Evolutionary conservation across 92 coral and sea anemone genomes (phyloP), one percentile per base, ranked within the genome.

Genomic region (Heteractis magnifica): DNA sequence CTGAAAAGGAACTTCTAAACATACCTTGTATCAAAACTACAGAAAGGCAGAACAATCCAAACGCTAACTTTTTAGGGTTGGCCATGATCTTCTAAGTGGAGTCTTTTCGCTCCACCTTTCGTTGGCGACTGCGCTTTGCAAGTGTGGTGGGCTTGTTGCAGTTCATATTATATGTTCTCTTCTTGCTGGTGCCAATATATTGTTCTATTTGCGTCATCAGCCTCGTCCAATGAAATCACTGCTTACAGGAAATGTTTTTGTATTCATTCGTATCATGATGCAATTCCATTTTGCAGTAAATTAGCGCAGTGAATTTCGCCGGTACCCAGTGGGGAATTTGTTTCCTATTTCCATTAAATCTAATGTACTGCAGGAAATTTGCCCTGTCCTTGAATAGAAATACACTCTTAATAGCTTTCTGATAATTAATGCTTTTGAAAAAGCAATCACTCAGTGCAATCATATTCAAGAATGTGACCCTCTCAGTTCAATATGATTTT

Each of bases 321-420:
- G 78, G 88, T 71, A 52, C 58, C 83, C 75, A 21, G 77, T 19
- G 76, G 76, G 83, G 81, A 85, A 26, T 59, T 19, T 65, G 88
- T 60, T 85, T 85, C 88, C 88, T 85, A 64, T 77, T 70, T 85
- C 88, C 83, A 85, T 85, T 85, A 65, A 78, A 85, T 70, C 83
- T 85, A 85, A 85, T 85, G 76, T 77, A 78, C 56, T 34, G 56
- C 88, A 85, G 88, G 88, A 85, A 85, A 85, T 85, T 85, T 85
- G 88, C 49, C 76, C 75, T 72, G 76, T 64, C 76, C 78, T 70
- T 78, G 78, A 85, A 85, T 68, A 79, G 65, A 85, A 85, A 77
- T 71, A 77, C 83, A 78, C 77, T 70, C 81, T 85, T 85, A 85
- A 85, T 85, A 78, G 88, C 88, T 79, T 78, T 77, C 51, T 70